Conservation (phyloP, 2,888 invertebrate genomes). For the Stenodera caucasica region DNA sequence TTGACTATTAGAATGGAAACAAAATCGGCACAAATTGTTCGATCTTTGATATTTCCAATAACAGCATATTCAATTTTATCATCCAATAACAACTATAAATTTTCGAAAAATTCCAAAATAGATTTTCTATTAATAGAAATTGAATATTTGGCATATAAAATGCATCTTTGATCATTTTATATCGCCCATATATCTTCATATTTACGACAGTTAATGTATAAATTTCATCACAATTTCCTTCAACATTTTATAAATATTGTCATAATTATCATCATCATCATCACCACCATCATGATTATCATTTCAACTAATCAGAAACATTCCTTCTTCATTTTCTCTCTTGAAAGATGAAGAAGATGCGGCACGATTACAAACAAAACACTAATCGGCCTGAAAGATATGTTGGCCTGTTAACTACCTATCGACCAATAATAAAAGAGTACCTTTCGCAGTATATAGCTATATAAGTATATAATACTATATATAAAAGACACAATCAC, state of each 20-base stretch:
- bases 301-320: constrained; percentile 13
- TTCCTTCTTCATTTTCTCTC: constrained; percentile 8
- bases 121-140: no score
- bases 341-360: constrained; percentile 33
- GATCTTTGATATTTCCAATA: not conserved
- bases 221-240: constrained; percentile 4
- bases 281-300: not conserved
- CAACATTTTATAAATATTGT: not conserved
- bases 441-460: no score
- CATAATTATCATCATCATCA: not conserved
- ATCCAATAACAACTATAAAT: no score
- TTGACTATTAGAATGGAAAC: not conserved
- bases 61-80: no score
- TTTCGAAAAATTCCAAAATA: no score
- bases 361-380: constrained; percentile 41
- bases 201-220: not conserved
- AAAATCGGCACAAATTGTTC: not conserved
- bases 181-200: not conserved
- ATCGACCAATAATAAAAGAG: constrained; percentile 45
- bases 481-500: no score
- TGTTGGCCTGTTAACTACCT: constrained; percentile 43
- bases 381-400: constrained; percentile 42
- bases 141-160: no score
- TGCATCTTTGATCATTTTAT: no score
- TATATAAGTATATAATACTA: no score